Conservation (phyloP, 2,888 invertebrate genomes). For the Gryllus longicercus region DNA sequence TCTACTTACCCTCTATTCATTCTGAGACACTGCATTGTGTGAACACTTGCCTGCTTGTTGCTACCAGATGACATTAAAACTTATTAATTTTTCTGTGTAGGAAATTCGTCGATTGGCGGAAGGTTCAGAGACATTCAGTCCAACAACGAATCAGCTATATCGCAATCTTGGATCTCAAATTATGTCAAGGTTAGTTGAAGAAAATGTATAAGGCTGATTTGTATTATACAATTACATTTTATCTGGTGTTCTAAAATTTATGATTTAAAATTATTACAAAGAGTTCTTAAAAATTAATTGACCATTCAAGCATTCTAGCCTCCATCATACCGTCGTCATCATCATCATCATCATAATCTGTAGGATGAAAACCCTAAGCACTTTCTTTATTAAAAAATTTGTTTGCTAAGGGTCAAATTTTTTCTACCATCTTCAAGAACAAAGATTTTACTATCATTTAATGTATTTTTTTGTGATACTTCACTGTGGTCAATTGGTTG, state of each 20-base stretch:
- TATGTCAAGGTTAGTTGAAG: constrained; percentile 40
- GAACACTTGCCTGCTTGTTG: too few species aligned
- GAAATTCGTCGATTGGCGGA: constrained; percentile 69
- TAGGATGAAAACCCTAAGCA: too few species aligned
- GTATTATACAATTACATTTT: not conserved
- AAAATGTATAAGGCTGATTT: not conserved
- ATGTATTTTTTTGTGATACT: not conserved
- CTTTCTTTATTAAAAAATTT: too few species aligned
- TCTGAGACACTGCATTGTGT: too few species aligned
- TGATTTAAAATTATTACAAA: too few species aligned
- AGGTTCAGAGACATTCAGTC: constrained; percentile 77
- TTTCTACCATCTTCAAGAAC: not conserved
- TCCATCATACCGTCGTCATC: too few species aligned
- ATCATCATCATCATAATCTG: too few species aligned
- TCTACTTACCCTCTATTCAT: too few species aligned
- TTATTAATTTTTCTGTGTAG: constrained; percentile 45
- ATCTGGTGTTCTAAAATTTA: too few species aligned
- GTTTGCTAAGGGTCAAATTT: not conserved
- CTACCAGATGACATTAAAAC: too few species aligned
- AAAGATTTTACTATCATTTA: not conserved
- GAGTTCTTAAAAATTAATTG: too few species aligned
- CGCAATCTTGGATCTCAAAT: constrained; percentile 61
- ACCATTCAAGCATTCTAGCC: too few species aligned
- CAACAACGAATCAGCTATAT: constrained; percentile 62
- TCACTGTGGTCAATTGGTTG: not conserved